phyloP scores from a whole-genome alignment of 1,140 invertebrate species.

The Caerostris extrusa region DNA sequence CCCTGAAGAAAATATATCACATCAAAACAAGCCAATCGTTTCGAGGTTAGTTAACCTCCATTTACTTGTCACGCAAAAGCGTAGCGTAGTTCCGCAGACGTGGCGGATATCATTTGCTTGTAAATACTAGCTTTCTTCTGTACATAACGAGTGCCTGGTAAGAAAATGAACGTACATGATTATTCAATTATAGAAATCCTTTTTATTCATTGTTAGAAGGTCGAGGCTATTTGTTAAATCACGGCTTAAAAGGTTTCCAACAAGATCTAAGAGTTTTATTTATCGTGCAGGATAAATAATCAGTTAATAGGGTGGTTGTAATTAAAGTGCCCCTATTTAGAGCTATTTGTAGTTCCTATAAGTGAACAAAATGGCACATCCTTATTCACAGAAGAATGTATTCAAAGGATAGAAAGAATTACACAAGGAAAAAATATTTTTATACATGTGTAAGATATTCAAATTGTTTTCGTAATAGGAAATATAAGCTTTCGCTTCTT shows the following conservation, averaged over 20 bases:
- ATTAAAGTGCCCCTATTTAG: too few relatives aligned
- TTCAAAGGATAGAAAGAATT: too few relatives aligned
- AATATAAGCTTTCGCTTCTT: too few relatives aligned
- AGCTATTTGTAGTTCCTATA: too few relatives aligned
- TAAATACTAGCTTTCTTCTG: conserved; percentile 24
- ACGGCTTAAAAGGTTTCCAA: not conserved
- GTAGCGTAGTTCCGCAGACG: conserved; percentile 63
- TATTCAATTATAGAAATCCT: not conserved
- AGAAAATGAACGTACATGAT: not conserved
- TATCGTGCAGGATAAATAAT: too few relatives aligned
- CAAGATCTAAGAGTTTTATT: not conserved
- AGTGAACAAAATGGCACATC: too few relatives aligned
- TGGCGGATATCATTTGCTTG: conserved; percentile 35
- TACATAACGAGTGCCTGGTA: not conserved
- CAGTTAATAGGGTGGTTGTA: too few relatives aligned
- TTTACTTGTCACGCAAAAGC: conserved; percentile 63
- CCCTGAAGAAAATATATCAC: conserved; percentile 66
- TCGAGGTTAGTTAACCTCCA: conserved; percentile 72
- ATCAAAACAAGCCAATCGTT: conserved; percentile 63
- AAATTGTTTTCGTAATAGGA: too few relatives aligned
- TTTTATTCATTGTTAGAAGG: not conserved
- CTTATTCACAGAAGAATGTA: too few relatives aligned
- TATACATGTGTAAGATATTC: too few relatives aligned
- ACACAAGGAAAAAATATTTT: too few relatives aligned
- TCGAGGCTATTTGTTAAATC: not conserved